Conservation (phyloP, 1,140 invertebrate species). For the Apis dorsata region DNA sequence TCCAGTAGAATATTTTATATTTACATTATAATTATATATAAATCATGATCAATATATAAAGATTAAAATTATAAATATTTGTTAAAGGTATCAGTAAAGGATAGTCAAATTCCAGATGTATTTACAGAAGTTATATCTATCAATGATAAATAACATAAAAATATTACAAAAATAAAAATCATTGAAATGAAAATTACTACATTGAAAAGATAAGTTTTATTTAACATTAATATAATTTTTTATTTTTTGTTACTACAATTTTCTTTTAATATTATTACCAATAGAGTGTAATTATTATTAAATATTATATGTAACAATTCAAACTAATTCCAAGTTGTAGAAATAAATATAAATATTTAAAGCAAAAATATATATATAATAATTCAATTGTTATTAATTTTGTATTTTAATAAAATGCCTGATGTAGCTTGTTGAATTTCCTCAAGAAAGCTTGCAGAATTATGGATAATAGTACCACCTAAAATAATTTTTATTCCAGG, state of each 20-base stretch:
- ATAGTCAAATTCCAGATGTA: slow-evolving; percentile 63
- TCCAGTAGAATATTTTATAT: background rate
- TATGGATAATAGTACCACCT: slow-evolving; percentile 95
- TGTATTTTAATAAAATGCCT: slow-evolving; percentile 72
- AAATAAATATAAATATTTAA: slow-evolving; percentile 63
- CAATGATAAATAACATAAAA: slow-evolving; percentile 38
- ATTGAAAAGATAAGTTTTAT: slow-evolving; percentile 24
- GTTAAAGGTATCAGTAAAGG: slow-evolving; percentile 72
- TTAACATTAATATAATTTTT: slow-evolving; percentile 5
- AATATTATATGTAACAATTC: slow-evolving; percentile 24
- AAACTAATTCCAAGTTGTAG: slow-evolving; percentile 33
- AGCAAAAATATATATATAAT: slow-evolving; percentile 24
- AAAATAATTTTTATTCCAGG: slow-evolving; percentile 90
- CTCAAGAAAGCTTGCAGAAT: slow-evolving; percentile 89
- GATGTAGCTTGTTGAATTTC: slow-evolving; percentile 83
- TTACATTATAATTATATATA: background rate
- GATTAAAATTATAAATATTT: slow-evolving; percentile 47
- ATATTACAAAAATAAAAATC: slow-evolving; percentile 32
- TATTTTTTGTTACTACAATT: slow-evolving; percentile 11
- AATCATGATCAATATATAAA: background rate
- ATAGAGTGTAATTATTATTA: slow-evolving; percentile 1
- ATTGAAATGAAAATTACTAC: background rate
- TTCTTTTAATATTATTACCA: background rate
- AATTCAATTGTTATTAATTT: slow-evolving; percentile 65
- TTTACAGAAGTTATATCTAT: slow-evolving; percentile 40